Evolutionary conservation across 2,797 vertebrate genomes (phyloP).

Genomic region (Silurus aristotelis): DNA sequence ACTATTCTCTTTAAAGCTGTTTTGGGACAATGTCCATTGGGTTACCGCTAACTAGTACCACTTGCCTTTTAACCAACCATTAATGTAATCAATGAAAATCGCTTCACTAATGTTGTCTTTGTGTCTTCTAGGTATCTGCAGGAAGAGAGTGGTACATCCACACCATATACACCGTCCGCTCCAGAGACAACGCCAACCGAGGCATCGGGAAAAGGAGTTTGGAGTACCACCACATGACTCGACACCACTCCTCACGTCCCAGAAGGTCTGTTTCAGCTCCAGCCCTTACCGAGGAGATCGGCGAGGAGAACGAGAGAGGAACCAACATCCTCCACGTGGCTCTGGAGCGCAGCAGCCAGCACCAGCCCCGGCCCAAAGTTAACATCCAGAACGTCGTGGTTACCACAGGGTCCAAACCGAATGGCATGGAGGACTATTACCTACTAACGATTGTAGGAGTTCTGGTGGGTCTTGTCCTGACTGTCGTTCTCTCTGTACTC

Average conservation of each 20-base stretch:
- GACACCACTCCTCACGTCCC: conserved; percentile 30
- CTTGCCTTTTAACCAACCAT: no score
- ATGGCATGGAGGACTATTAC: conserved; percentile 60
- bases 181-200: conserved; percentile 58
- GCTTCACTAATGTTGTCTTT: not conserved
- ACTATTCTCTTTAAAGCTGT: no score
- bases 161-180: conserved; percentile 61
- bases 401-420: conserved; percentile 73
- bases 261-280: conserved; percentile 61
- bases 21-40: no score
- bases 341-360: conserved; percentile 74
- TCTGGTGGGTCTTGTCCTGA: conserved; percentile 75
- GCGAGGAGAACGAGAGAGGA: conserved; percentile 79
- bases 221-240: conserved; percentile 51
- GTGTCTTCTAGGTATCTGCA: conserved; percentile 57
- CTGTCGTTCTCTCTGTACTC: conserved; percentile 70
- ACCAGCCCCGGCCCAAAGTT: conserved; percentile 59
- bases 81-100: not conserved
- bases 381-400: conserved; percentile 66
- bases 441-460: conserved; percentile 74
- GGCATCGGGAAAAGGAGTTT: conserved; percentile 66
- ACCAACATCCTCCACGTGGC: conserved; percentile 92
- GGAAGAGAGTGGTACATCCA: conserved; percentile 67
- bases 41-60: not conserved
- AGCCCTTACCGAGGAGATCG: conserved; percentile 76